Conservation (phyloP, 2,888 invertebrate genomes). For the Acrobasis consociella region DNA sequence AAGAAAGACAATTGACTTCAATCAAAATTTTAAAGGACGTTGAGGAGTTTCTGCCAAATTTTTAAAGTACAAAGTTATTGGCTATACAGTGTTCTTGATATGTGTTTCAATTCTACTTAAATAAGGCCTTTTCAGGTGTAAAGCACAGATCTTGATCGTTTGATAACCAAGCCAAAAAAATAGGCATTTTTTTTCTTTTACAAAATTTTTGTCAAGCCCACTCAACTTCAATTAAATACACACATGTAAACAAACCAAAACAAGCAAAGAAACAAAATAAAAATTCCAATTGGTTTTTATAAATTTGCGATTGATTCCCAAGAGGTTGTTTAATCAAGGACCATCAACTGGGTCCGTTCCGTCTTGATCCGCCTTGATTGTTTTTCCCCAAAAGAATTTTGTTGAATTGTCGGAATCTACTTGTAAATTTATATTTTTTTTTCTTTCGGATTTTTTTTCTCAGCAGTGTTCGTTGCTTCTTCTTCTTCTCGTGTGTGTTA, state of each 20-base stretch:
- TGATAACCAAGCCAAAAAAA: too few species aligned
- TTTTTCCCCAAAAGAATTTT: not conserved
- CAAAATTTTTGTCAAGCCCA: not conserved
- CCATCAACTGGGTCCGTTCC: not conserved
- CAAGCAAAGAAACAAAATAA: not conserved
- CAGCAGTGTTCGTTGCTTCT: too few species aligned
- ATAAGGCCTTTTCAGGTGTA: too few species aligned
- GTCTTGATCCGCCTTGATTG: conserved; percentile 1
- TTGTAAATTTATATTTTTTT: not conserved
- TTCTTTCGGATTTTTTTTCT: too few species aligned
- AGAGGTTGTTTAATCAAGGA: not conserved
- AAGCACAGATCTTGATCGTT: too few species aligned
- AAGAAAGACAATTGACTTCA: too few species aligned
- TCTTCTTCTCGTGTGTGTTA: too few species aligned
- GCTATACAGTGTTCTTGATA: too few species aligned
- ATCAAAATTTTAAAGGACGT: too few species aligned
- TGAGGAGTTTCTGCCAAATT: too few species aligned
- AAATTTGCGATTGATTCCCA: not conserved
- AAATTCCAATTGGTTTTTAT: not conserved
- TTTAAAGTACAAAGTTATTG: too few species aligned
- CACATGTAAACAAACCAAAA: not conserved
- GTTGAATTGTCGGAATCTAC: not conserved
- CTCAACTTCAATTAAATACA: conserved; percentile 1
- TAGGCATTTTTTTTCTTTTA: not conserved
- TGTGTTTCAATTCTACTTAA: too few species aligned